Conservation (phyloP, 2,888 invertebrate species). For the Scaptomyza reducta region DNA sequence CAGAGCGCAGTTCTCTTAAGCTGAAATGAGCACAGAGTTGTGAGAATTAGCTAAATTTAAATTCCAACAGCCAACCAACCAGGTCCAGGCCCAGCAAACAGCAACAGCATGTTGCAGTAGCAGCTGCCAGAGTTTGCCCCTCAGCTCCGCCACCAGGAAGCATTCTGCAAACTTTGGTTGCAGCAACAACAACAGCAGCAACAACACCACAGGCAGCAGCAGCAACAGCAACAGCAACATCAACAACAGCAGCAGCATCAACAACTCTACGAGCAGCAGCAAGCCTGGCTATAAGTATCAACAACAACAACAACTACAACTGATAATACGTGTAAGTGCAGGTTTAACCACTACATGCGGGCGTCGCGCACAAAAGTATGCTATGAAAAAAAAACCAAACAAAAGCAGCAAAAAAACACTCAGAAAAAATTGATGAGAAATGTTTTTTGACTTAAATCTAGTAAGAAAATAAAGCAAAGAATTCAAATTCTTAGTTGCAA, state of each 20-base stretch:
- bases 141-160: constrained; percentile 78
- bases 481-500: not conserved
- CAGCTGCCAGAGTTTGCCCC: constrained; percentile 39
- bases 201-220: constrained; percentile 46
- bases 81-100: constrained; percentile 52
- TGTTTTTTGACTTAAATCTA: too few relatives aligned
- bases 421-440: not conserved
- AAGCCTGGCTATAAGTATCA: constrained; percentile 67
- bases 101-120: constrained; percentile 35
- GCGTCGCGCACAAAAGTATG: constrained; percentile 59
- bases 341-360: constrained; percentile 73
- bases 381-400: constrained; percentile 29
- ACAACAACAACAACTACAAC: constrained; percentile 31
- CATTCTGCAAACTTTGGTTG: constrained; percentile 82
- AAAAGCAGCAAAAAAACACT: constrained; percentile 22
- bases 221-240: constrained; percentile 45
- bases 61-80: constrained; percentile 74
- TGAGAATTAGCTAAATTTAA: constrained; percentile 84
- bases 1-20: constrained; percentile 85
- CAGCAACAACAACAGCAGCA: constrained; percentile 76
- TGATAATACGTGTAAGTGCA: constrained; percentile 64
- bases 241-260: constrained; percentile 54
- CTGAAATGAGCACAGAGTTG: constrained; percentile 90
- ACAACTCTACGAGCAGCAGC: constrained; percentile 55
- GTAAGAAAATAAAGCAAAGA: not conserved